Base-by-base conservation (phyloP, 2,888 invertebrate species). In the Stratiomys singularior region DNA sequence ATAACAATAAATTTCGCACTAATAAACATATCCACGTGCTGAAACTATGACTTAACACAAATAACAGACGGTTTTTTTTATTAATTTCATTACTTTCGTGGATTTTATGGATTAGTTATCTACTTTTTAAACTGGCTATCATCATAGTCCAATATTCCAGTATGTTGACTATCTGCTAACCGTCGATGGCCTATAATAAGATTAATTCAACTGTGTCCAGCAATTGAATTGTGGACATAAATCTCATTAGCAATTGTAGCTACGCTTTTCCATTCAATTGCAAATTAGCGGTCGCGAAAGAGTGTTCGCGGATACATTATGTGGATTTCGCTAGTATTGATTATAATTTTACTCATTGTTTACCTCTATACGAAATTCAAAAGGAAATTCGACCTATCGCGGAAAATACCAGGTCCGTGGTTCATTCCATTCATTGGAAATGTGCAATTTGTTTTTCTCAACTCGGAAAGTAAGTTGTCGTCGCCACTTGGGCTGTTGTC, bases 341-440 rank as follows among this genome's bases (percentile, higher is more conserved):
- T 71, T 27, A 7, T 23, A 5, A 7, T 71, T 25, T 23, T 47
- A 30, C 0, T 64, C 21, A 30, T 64, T n/a, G 13, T 58, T 4
- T 21, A 58, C 37, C 44, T 58, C 18, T 60, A 23, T 30, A 30
- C 21, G 18, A 76, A 76, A 64, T 76, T 44, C 27, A 11, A 52
- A 46, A 27, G 78, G 67, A 77, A 64, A 4, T 80, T 79, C 37
- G 67, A 79, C 11, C 60, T 79, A 13, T 85, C 84, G 13, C 76
- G 80, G 21, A 81, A 82, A 47, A 81, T 86, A 64, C 82, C 84
- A 1, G 86, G 86, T n/a, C 86, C 86, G 18, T 83, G 83, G 84
- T 84, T 84, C 0, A 25, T 86, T 18, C 86, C 86, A 0, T 79
- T 85, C 1, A 37, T 86, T 69, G 86, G 86, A 46, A 86, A 85